Conservation (phyloP, 2,113 vertebrate genomes). For the Pedionomus torquatus region DNA sequence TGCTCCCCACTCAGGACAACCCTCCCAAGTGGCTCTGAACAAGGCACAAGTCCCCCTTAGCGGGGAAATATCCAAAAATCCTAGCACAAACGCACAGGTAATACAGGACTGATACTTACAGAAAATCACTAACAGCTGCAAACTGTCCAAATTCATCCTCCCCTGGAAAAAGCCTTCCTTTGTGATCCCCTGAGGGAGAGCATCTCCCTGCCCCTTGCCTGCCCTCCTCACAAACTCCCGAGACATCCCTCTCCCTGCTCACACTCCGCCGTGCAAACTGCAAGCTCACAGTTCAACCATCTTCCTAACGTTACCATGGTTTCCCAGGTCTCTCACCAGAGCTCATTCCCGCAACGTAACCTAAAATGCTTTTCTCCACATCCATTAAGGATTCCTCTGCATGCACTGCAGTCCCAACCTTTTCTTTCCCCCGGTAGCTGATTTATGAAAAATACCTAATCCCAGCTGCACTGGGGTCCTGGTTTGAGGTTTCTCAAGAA, state of each 20-base stretch:
- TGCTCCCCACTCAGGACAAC: not conserved
- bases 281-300: not conserved
- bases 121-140: not conserved
- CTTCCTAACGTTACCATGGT: constrained; percentile 9
- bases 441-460: constrained; percentile 7
- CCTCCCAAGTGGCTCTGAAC: not conserved
- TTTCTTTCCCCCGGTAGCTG: not conserved
- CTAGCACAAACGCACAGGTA: not conserved
- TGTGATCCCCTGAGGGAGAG: fast-evolving
- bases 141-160: not conserved
- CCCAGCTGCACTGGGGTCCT: no score
- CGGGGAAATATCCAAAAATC: not conserved
- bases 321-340: not conserved
- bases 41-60: fast-evolving
- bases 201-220: not conserved
- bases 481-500: not conserved
- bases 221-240: not conserved
- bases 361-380: not conserved
- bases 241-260: not conserved
- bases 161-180: not conserved
- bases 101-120: not conserved
- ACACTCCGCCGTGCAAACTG: not conserved
- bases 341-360: not conserved
- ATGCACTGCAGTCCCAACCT: not conserved
- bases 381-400: not conserved